Percentiles rank a stretch among this genome's conserved stretches.
Conservation (phyloP, 2,797 vertebrate genomes). For the Lagocephalus sceleratus region DNA sequence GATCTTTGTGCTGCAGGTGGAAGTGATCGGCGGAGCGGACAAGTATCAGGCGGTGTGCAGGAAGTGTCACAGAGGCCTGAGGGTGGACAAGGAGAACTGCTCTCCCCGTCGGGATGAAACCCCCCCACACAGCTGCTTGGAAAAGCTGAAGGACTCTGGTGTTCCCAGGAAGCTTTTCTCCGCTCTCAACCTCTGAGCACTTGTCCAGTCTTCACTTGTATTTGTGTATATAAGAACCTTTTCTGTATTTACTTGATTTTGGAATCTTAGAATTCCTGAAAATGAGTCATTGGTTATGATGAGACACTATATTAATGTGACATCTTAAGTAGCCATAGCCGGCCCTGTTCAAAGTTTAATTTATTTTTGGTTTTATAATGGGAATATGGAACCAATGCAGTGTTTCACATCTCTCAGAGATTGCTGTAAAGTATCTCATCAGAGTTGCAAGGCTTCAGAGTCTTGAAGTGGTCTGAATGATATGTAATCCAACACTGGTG, state of each 20-base stretch:
- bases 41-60: constrained; percentile 93
- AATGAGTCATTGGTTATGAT: background rate
- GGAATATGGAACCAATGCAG: background rate
- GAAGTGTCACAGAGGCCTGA: constrained; percentile 80
- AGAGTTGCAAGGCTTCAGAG: background rate
- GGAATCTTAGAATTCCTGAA: background rate
- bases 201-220: background rate
- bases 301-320: background rate
- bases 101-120: constrained; percentile 55
- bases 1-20: constrained; percentile 76
- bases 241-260: no score
- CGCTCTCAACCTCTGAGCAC: constrained; percentile 55
- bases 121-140: constrained; percentile 10
- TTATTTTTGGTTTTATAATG: constrained; percentile 7
- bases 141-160: constrained; percentile 32
- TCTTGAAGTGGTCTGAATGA: background rate
- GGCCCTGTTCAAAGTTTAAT: background rate
- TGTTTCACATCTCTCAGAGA: background rate
- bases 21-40: constrained; percentile 94
- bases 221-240: background rate
- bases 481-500: constrained; percentile 27
- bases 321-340: no score
- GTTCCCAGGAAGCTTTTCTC: constrained; percentile 75
- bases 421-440: background rate
- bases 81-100: constrained; percentile 83